Base-by-base conservation (phyloP, 2,797 vertebrate genomes). In the Enteromius afrohamiltoni region DNA sequence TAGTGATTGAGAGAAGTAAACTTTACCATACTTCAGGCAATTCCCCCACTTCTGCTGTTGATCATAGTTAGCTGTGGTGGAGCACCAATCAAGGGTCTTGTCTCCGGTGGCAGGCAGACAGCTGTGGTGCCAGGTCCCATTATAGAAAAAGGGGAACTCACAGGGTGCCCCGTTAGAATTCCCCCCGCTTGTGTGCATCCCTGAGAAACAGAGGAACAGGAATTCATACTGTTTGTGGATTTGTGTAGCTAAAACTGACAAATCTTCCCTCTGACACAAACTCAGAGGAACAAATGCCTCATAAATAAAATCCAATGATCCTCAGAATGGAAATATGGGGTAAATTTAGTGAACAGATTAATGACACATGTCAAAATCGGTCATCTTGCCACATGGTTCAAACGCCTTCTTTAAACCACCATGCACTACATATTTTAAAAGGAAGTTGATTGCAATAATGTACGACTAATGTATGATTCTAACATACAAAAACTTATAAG, bases 91-190 rank as follows among this genome's bases (percentile, higher is more conserved):
- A 21, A 90, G 80, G 1, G 42, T 58, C 0, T 85, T 85, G 6
- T 17, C 10, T 31, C 83, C 87, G 0, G 1, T 6, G 13, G 94
- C 93, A 19, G 84, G 88, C 86, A 97, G 85, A 68, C 98, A 99
- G 8, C 93, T 93, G n/a, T 98, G 95, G 88, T 97, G 89, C 98
- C 97, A 99, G 0, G 79, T 95, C 53, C 91, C 86, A 2, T 96
- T 93, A 87, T 93, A 88, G 42, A 95, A 93, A 90, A 99, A 99
- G 23, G 98, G 98, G 83, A 99, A 98, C 19, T 94, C 94, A 82
- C 98, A 99, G 55, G 96, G 95, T 31, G 82, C 91, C 16, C 97
- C 97, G 0, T 93, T 93, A 29, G 97, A 94, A 90, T 97, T 98
- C n/a, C 96, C 97, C 49, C 89, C 90, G 17, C 69, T 93, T 83